These are phyloP conservation scores for Elegia similella DNA, from an alignment of 2,888 invertebrate species.

Conservation along the genomic window DNA sequence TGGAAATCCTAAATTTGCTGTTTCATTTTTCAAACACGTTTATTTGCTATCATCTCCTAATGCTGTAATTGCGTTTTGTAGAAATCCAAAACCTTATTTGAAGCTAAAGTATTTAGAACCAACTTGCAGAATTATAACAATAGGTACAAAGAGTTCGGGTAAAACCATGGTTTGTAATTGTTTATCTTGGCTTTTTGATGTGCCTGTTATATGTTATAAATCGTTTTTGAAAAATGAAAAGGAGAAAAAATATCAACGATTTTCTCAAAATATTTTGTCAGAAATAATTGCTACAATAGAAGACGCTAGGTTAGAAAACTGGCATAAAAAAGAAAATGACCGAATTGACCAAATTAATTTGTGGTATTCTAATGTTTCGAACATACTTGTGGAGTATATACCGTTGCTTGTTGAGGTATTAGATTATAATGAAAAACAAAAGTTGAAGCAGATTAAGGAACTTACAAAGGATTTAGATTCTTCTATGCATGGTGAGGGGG, in stretches of 20 bases:
- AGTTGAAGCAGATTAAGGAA: conserved; percentile 19
- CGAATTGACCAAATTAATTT: conserved; percentile 52
- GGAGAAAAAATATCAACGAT: conserved; percentile 48
- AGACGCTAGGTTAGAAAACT: conserved; percentile 52
- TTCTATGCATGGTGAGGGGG: too few species aligned
- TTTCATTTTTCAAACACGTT: conserved; percentile 83
- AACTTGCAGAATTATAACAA: conserved; percentile 80
- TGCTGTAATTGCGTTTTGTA: conserved; percentile 76
- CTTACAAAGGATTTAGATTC: neutral
- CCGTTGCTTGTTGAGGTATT: conserved; percentile 36
- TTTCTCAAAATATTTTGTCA: conserved; percentile 55
- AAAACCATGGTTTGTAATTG: conserved; percentile 81
- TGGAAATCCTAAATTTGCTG: conserved; percentile 79
- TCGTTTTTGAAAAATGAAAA: conserved; percentile 44
- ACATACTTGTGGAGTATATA: conserved; percentile 41
- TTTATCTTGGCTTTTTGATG: conserved; percentile 76
- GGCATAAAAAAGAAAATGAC: conserved; percentile 60
- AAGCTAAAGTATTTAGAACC: conserved; percentile 80
- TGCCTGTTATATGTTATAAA: conserved; percentile 62
- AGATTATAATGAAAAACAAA: conserved; percentile 23
- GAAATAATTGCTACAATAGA: conserved; percentile 67
- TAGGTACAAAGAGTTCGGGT: conserved; percentile 83
- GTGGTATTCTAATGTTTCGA: conserved; percentile 53
- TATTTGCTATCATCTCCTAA: conserved; percentile 80
- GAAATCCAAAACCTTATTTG: conserved; percentile 84